Evolutionary conservation across 92 coral and sea anemone genomes (phyloP).

Genomic region (Pocillopora grandis): DNA sequence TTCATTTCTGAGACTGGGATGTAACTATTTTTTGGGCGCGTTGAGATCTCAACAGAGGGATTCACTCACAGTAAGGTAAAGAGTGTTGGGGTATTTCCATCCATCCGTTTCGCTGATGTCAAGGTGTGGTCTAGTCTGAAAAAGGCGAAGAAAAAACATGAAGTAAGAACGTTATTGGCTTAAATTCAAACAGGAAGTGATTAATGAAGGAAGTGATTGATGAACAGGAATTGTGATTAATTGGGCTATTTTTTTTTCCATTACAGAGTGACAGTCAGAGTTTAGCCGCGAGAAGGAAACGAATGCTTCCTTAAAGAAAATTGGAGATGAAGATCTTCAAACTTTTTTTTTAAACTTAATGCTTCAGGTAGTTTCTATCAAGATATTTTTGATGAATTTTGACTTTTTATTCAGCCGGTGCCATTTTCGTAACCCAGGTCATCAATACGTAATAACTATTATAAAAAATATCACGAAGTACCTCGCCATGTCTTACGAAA

Average conservation of each 20-base stretch:
- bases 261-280: not conserved
- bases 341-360: too few relatives aligned
- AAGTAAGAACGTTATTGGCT: not conserved
- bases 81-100: slow-evolving; percentile 2
- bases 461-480: too few relatives aligned
- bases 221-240: not conserved
- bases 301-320: not conserved
- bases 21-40: not conserved
- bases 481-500: too few relatives aligned
- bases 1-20: not conserved
- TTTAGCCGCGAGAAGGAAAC: not conserved
- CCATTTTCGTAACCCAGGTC: too few relatives aligned
- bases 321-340: not conserved
- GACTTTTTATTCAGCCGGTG: too few relatives aligned
- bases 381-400: too few relatives aligned
- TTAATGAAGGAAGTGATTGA: too few relatives aligned
- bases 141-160: not conserved
- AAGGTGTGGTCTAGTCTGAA: slow-evolving; percentile 8
- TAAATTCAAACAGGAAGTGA: not conserved
- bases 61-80: slow-evolving; percentile 17
- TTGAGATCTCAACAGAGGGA: not conserved
- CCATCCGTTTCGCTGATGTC: slow-evolving; percentile 23
- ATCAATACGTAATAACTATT: too few relatives aligned
- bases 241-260: not conserved
- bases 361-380: too few relatives aligned